phyloP scores from a whole-genome alignment of 2,888 invertebrate genomes.

The Pristionchus maxplancki region DNA sequence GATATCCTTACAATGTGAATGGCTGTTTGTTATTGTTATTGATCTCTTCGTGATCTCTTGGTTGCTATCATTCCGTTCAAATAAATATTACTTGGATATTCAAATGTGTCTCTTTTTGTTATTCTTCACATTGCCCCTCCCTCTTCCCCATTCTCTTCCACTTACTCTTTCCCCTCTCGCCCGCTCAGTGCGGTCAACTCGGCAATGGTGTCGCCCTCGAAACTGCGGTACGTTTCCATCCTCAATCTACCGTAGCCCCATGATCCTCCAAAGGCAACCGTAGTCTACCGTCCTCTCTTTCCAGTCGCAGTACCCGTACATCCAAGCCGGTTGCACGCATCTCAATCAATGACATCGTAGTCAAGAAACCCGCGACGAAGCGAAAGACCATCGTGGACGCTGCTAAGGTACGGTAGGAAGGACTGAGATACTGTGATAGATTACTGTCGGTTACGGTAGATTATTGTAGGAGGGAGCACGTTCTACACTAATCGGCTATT shows the following conservation, averaged over 20 bases:
- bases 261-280: not conserved
- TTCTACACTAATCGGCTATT: not conserved
- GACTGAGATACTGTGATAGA: not conserved
- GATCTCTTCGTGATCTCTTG: too few relatives aligned
- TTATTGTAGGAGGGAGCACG: too few relatives aligned
- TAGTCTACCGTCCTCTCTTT: not conserved
- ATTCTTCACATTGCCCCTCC: not conserved
- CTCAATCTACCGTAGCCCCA: not conserved
- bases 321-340: not conserved
- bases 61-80: too few relatives aligned
- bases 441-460: not conserved
- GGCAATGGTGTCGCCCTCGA: not conserved
- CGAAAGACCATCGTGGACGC: not conserved
- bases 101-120: too few relatives aligned
- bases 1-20: too few relatives aligned
- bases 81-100: too few relatives aligned
- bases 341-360: not conserved
- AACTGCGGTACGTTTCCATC: not conserved
- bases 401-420: not conserved
- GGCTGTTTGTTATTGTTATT: too few relatives aligned
- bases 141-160: not conserved
- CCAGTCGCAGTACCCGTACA: not conserved
- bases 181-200: not conserved
- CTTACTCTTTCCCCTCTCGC: not conserved
- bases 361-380: not conserved